Evolutionary conservation across 2,113 vertebrate species (phyloP), one percentile per base, ranked within the genome.

Genomic region (Eclectus roratus): DNA sequence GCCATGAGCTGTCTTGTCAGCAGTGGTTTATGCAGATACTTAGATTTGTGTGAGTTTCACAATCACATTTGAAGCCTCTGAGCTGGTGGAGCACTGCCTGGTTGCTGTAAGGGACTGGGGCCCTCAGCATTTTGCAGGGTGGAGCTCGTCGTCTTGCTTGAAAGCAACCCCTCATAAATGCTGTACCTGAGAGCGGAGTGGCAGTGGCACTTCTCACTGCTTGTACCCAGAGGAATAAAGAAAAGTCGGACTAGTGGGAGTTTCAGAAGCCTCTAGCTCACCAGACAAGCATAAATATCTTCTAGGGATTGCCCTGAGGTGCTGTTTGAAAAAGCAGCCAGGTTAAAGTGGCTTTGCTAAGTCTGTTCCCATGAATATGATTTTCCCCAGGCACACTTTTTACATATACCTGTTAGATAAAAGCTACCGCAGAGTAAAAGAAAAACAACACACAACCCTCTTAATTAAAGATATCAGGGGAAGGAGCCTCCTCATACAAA

Each of bases 321-420:
- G 87, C 85, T 91, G 44, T 95, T 97, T 94, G 94, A 96, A 96
- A 96, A 97, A 96, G 95, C 91, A 96, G 93, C 68, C 4, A 0
- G 94, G 95, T 95, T 96, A 96, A 88, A 94, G 96, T 89, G 94
- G 95, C 94, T 96, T 96, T 88, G 53, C 88, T 87, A 79, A 76
- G 93, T 95, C 94, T 96, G 94, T 96, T 97, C 95, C 95, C 95
- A 96, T 95, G 95, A 96, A 97, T 97, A 96, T 63, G 94, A 88
- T 96, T 96, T 97, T 96, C 94, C 95, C 24, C 84, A 93, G 93
- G 96, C 95, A 63, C 5, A 2, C 66, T 70, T 94, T 97, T 96
- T 96, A 97, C 95, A 96, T 97, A 95, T 95, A 70, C 85, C 60
- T 95, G 58, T 52, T 69, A 97, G 95, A 97, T 97, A 96, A 97